These are phyloP conservation scores for Selenia dentaria DNA, from an alignment of 2,888 invertebrate genomes.

Conservation along the genomic window DNA sequence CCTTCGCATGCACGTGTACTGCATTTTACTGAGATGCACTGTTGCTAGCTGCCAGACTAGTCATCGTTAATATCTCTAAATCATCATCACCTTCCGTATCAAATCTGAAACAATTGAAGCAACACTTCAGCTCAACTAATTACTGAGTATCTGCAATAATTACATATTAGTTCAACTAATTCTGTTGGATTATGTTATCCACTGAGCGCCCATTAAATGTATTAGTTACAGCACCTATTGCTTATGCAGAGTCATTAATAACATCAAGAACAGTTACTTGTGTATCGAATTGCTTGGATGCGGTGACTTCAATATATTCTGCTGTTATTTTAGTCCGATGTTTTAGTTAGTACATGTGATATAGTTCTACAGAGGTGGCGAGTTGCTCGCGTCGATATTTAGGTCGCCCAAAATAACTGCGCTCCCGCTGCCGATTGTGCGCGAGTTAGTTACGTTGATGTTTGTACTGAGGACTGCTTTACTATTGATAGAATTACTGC, in stretches of 20 bases:
- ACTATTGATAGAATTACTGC: too few species aligned
- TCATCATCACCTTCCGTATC: conserved; percentile 6
- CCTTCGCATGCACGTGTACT: conserved; percentile 66
- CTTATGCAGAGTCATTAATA: not conserved
- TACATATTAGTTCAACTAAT: conserved; percentile 1
- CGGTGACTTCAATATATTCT: not conserved
- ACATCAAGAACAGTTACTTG: conserved; percentile 1
- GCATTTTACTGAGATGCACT: conserved; percentile 52
- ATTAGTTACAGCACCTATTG: conserved; percentile 1
- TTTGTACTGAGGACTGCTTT: not conserved
- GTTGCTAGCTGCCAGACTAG: conserved; percentile 41
- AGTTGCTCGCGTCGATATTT: conserved; percentile 67
- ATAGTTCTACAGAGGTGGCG: conserved; percentile 45
- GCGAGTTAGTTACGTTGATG: conserved; percentile 33
- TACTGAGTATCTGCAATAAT: conserved; percentile 1
- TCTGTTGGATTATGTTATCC: not conserved
- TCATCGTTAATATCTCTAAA: not conserved
- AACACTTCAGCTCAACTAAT: conserved; percentile 4
- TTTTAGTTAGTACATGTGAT: conserved; percentile 35
- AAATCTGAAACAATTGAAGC: conserved; percentile 2
- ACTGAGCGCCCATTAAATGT: not conserved
- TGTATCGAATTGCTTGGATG: not conserved
- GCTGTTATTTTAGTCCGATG: conserved; percentile 12
- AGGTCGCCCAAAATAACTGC: conserved; percentile 79
- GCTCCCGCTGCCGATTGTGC: conserved; percentile 56